Base-by-base conservation (phyloP, 2,113 vertebrate genomes). In the Myotis brandtii region DNA sequence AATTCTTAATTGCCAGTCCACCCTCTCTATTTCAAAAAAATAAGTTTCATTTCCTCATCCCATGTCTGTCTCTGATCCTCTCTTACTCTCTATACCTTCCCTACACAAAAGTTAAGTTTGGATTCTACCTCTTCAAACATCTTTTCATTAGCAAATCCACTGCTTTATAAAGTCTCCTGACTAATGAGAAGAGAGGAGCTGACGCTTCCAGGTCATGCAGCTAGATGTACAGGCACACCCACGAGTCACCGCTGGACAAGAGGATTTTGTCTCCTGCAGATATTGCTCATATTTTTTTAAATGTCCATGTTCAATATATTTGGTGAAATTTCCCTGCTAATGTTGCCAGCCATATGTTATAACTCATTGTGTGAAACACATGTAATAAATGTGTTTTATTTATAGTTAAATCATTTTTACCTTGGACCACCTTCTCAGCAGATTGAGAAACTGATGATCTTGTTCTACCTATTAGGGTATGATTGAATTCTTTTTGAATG, bases 401-500 rank as follows among this genome's bases (percentile, higher is more conserved):
- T 69, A 40, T 11, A 30, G 77, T 89, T 56, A 85, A 69, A 32
- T n/a, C 40, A 14, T 59, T 59, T 88, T 96, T 97, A 99, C 98
- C 98, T 96, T 91, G 84, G 30, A 77, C 84, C 43, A 79, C 43
- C 59, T 94, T 97, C 20, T 94, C 64, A 84, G 88, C 83, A 84
- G 95, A 70, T 3, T 11, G 96, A 64, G 70, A 80, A 5, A 64
- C 84, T 54, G 89, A 64, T 9, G 95, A 43, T 89, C 77, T 97
- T 97, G 96, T 98, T 89, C 89, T 94, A 62, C 92, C 94, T n/a
- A 96, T 80, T 52, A 97, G 93, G 0, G 79, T 52, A 79, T 97
- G 98, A 88, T 76, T 97, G 62, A 99, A 98, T 95, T 99, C 99
- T 95, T 99, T 98, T 62, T 96, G 95, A 76, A 98, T 86, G 91